A percentile compares a stretch with the other conserved stretches of the same genome.
Evolutionary conservation across 1,140 invertebrate genomes (phyloP).

Genomic region (Andricus grossulariae): DNA sequence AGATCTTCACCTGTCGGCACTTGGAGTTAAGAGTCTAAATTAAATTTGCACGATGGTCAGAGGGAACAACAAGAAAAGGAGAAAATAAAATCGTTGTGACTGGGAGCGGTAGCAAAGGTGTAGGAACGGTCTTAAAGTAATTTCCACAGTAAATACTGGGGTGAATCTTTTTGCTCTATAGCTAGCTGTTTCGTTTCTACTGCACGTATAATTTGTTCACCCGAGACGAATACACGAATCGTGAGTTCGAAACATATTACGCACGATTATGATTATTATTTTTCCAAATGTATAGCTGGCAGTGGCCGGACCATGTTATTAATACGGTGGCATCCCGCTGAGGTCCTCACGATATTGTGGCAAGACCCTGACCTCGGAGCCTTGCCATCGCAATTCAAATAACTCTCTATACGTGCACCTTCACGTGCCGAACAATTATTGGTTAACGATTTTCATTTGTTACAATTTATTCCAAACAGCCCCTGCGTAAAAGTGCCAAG

Average conservation of each 20-base stretch:
- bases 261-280: conserved; percentile 65
- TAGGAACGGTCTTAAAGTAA: neutral
- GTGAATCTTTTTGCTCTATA: no score
- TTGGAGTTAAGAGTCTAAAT: neutral
- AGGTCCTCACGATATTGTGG: conserved; percentile 62
- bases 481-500: neutral
- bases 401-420: conserved; percentile 31
- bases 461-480: neutral
- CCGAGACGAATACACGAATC: neutral
- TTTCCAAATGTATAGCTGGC: conserved; percentile 57
- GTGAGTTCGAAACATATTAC: conserved; percentile 54
- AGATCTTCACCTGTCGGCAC: no score
- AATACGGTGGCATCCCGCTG: conserved; percentile 65
- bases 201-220: conserved; percentile 22
- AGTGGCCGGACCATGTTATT: conserved; percentile 55
- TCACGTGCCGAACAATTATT: conserved; percentile 23
- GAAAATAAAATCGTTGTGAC: conserved; percentile 2
- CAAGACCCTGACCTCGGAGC: conserved; percentile 60
- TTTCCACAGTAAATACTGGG: conserved; percentile 17
- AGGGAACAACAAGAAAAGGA: neutral
- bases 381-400: conserved; percentile 39
- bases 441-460: conserved; percentile 18
- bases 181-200: neutral
- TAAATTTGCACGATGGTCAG: neutral
- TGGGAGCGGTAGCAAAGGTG: conserved; percentile 13